Evolutionary conservation across 1,140 invertebrate genomes (phyloP).

Genomic region (Lepidurus arcticus): DNA sequence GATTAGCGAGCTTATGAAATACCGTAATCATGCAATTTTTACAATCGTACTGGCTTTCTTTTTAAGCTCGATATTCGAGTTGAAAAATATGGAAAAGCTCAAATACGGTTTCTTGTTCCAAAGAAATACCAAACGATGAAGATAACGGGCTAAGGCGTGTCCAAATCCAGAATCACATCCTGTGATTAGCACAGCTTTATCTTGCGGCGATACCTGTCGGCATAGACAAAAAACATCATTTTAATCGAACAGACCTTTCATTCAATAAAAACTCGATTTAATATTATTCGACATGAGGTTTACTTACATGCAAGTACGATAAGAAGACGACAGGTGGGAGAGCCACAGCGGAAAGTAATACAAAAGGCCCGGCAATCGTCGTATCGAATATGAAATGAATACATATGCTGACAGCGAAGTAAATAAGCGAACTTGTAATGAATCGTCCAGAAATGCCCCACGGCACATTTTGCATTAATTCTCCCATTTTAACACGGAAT

Average conservation of each 20-base stretch:
- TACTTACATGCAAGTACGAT: conserved; percentile 30
- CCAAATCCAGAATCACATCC: conserved; percentile 75
- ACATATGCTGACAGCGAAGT: background rate
- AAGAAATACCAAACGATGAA: conserved; percentile 60
- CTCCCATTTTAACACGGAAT: background rate
- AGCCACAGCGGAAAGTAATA: conserved; percentile 6
- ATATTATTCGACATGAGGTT: background rate
- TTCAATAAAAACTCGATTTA: background rate
- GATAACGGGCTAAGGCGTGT: conserved; percentile 62
- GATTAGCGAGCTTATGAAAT: no score
- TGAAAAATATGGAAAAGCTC: no score
- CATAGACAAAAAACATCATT: background rate
- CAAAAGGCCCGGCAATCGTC: background rate
- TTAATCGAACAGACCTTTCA: background rate
- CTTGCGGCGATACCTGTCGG: conserved; percentile 63
- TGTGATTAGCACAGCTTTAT: conserved; percentile 75
- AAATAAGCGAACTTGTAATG: background rate
- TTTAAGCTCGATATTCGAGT: no score
- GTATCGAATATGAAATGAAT: conserved; percentile 9
- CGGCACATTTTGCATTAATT: background rate
- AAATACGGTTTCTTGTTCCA: background rate
- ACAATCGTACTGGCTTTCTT: no score
- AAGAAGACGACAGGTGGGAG: conserved; percentile 28
- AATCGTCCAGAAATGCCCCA: conserved; percentile 11
- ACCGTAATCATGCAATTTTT: no score